A percentile compares a stretch with the other conserved stretches of the same genome.
Evolutionary conservation across 2,888 invertebrate species (phyloP).

Genomic region (Xanthia icteritia): DNA sequence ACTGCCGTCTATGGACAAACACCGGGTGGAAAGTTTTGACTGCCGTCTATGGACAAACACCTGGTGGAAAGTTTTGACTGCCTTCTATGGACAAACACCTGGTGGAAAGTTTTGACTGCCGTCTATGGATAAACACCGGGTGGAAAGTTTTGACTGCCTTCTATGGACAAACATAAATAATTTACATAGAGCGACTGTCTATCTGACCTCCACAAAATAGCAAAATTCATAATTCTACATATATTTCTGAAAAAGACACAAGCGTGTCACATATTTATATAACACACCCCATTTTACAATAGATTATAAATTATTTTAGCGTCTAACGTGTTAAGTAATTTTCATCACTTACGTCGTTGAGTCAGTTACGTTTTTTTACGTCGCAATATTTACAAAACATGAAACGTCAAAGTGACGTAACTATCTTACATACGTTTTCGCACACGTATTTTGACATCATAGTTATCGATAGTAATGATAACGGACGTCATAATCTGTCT

Average conservation of each 20-base stretch:
- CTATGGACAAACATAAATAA: too few species aligned
- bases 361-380: not conserved
- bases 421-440: not conserved
- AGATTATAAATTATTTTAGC: constrained; percentile 12
- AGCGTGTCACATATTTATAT: not conserved
- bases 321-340: not conserved
- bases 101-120: too few species aligned
- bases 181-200: too few species aligned
- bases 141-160: too few species aligned
- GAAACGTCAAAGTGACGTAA: constrained; percentile 31
- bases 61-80: too few species aligned
- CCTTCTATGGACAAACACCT: too few species aligned
- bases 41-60: too few species aligned
- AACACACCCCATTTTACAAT: not conserved
- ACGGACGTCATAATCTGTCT: not conserved
- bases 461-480: constrained; percentile 16
- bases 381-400: constrained; percentile 26
- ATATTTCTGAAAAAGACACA: too few species aligned
- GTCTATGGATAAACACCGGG: too few species aligned
- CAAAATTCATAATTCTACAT: constrained; percentile 17
- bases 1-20: too few species aligned
- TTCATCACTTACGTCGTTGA: not conserved
- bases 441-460: not conserved
- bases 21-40: too few species aligned
- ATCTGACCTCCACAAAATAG: not conserved